Percentiles rank a stretch among this genome's conserved stretches.
Conservation (phyloP, 2,797 vertebrate species). For the Falco peregrinus region DNA sequence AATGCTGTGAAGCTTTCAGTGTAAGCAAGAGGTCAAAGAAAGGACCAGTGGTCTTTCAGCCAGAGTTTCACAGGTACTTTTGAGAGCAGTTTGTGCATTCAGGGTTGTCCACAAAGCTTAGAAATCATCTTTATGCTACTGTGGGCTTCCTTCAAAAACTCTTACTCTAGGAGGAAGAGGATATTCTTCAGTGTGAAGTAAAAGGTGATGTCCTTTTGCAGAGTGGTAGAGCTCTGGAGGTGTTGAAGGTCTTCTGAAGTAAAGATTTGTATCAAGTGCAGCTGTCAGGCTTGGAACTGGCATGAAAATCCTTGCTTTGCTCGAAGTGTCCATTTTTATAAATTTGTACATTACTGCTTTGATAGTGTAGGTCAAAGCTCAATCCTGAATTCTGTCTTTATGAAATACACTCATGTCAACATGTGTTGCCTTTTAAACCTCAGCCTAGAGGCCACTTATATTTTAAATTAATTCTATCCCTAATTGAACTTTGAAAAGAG, state of each 20-base stretch:
- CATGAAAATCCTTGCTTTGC: not conserved
- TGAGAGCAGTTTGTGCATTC: not conserved
- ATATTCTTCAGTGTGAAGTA: not conserved
- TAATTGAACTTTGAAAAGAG: not conserved
- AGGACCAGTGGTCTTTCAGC: not conserved
- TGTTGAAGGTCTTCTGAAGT: not conserved
- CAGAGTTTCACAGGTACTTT: not conserved
- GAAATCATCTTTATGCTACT: not conserved
- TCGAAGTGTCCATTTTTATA: not conserved
- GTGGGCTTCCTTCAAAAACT: not conserved
- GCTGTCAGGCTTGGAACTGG: not conserved
- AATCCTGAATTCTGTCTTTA: not conserved
- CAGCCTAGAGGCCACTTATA: not conserved
- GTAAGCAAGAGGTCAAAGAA: not conserved
- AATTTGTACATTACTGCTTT: not conserved
- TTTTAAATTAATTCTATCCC: not conserved
- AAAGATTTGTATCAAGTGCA: not conserved
- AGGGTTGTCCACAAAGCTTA: not conserved
- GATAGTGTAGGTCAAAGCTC: not conserved
- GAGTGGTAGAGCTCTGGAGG: not conserved
- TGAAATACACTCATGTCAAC: not conserved
- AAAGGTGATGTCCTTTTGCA: not conserved
- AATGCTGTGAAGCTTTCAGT: not conserved
- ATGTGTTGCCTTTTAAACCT: not conserved
- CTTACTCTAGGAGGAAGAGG: not conserved